Evolutionary conservation across 2,797 vertebrate genomes (phyloP).

Genomic region (Danio jaintianensis): DNA sequence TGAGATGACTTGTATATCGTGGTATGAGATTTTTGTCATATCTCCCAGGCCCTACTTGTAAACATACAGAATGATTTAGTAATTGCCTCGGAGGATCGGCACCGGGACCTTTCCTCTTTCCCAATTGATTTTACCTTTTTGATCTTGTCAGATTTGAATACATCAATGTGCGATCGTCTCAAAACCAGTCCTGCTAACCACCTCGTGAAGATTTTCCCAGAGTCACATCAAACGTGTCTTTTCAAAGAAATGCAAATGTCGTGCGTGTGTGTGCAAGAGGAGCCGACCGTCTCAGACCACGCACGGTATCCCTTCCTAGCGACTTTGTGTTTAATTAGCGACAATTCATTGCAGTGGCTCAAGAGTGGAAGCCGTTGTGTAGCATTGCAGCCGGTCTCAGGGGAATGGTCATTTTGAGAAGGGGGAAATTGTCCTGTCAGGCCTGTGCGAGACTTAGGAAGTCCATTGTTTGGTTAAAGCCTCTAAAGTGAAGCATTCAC

Average conservation of each 20-base stretch:
- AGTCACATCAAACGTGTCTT: conserved; percentile 46
- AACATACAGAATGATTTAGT: background rate
- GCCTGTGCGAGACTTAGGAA: conserved; percentile 25
- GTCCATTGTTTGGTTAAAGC: conserved; percentile 38
- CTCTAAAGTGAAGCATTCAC: background rate
- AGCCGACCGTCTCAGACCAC: background rate
- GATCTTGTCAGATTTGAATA: conserved; percentile 32
- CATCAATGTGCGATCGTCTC: background rate
- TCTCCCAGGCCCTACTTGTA: background rate
- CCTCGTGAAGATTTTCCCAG: background rate
- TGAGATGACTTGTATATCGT: too few relatives aligned
- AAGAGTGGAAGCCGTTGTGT: background rate
- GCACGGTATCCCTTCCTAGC: background rate
- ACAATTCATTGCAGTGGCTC: background rate
- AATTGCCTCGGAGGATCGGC: background rate
- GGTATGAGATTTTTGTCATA: too few relatives aligned
- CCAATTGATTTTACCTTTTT: conserved; percentile 15
- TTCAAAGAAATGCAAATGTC: conserved; percentile 59
- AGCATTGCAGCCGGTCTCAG: background rate
- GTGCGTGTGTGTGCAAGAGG: background rate
- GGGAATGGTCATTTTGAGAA: conserved; percentile 30
- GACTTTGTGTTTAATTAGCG: conserved; percentile 14
- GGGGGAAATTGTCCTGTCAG: conserved; percentile 43
- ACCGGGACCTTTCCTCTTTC: conserved; percentile 20
- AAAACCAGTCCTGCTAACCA: background rate